phyloP scores from a whole-genome alignment of 1,140 invertebrate genomes.

The Chironomus striatipennis region DNA sequence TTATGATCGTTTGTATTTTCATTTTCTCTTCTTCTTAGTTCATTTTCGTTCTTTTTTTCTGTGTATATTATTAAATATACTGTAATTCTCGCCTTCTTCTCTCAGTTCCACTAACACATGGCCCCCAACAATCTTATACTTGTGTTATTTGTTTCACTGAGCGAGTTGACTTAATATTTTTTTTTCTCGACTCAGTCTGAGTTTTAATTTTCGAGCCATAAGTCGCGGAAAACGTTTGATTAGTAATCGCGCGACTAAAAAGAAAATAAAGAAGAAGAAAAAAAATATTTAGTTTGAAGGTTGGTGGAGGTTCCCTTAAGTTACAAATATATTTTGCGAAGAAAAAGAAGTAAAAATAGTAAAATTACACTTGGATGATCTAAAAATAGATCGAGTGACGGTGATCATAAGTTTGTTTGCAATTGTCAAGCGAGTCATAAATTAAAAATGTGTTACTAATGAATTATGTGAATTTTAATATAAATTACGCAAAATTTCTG shows the following conservation, averaged over 20 bases:
- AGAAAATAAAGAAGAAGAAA: background rate
- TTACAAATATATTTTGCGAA: background rate
- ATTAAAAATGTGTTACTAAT: no score
- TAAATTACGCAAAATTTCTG: background rate
- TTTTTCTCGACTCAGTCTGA: slow-evolving; percentile 13
- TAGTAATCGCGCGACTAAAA: background rate
- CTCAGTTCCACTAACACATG: background rate
- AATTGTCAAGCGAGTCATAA: no score
- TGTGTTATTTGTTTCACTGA: background rate
- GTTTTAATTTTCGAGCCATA: slow-evolving; percentile 15
- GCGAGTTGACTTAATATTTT: background rate
- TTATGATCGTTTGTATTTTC: background rate
- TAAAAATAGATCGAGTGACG: no score
- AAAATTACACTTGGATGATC: no score
- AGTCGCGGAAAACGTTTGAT: background rate
- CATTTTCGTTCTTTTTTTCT: background rate
- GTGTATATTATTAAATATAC: slow-evolving; percentile 2
- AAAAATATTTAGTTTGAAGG: background rate
- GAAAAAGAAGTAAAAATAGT: no score
- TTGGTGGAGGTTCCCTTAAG: background rate
- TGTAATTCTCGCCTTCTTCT: slow-evolving; percentile 21
- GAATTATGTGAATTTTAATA: no score
- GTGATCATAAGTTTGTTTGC: no score
- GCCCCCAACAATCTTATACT: background rate
- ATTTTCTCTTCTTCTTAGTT: background rate